Conservation (phyloP, 2,888 invertebrate species). For the Drosophila fulvimacula region DNA sequence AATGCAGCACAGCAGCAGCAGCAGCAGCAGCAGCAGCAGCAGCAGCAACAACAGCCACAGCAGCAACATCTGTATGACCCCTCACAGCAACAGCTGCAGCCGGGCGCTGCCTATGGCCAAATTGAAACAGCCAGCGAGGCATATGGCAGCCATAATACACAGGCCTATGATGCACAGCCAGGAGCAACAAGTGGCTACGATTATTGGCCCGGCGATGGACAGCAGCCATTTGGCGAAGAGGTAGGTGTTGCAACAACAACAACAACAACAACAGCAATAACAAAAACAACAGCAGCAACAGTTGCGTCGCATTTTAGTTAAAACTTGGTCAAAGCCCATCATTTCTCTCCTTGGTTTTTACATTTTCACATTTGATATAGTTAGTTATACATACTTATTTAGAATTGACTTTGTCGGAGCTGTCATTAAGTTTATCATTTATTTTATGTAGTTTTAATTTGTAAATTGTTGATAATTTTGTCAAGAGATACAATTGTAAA, state of each 20-base stretch:
- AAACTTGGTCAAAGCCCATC: conserved; percentile 20
- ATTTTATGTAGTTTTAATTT: conserved; percentile 16
- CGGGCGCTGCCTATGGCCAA: conserved; percentile 29
- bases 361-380: conserved; percentile 1
- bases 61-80: conserved; percentile 22
- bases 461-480: conserved; percentile 13
- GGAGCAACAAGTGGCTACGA: conserved; percentile 57
- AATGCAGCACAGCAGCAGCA: conserved; percentile 47
- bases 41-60: conserved; percentile 21
- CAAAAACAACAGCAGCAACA: conserved; percentile 5
- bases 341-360: conserved; percentile 26
- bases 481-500: conserved; percentile 23
- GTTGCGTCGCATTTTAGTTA: conserved; percentile 21
- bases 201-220: conserved; percentile 69
- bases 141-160: conserved; percentile 26
- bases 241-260: conserved; percentile 51
- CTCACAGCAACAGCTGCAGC: conserved; percentile 11
- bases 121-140: conserved; percentile 43
- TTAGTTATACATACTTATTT: conserved; percentile 11
- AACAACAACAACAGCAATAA: not conserved
- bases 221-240: conserved; percentile 69
- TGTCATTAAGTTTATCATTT: conserved; percentile 24
- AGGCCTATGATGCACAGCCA: conserved; percentile 31
- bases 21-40: conserved; percentile 30
- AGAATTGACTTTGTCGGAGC: conserved; percentile 9